Percentiles rank a stretch among this genome's conserved stretches.
Conservation (phyloP, 2,797 vertebrate genomes). For the Oreortyx pictus region DNA sequence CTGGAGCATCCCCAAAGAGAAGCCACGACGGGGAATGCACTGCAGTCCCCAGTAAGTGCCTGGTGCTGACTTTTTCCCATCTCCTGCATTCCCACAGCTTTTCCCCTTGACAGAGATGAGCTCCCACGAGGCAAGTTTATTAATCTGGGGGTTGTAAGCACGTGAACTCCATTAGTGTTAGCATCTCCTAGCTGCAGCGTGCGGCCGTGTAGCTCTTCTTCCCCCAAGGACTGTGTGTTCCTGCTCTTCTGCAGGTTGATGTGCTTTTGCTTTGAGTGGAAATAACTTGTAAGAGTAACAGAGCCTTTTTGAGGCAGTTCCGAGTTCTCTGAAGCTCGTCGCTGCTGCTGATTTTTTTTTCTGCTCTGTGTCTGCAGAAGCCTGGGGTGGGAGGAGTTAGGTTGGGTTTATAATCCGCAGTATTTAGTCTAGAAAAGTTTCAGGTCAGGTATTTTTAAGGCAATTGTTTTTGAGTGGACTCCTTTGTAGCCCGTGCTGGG, state of each 20-base stretch:
- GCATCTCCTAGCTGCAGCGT: fast-evolving
- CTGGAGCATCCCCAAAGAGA: constrained; percentile 92
- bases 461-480: background rate
- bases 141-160: background rate
- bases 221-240: background rate
- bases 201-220: fast-evolving
- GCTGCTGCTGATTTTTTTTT: background rate
- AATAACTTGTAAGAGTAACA: background rate
- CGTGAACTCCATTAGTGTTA: fast-evolving
- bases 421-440: background rate
- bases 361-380: background rate
- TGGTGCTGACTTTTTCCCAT: background rate
- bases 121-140: background rate
- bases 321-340: background rate
- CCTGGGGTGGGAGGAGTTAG: background rate
- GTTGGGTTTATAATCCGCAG: background rate
- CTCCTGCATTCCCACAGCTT: background rate
- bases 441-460: constrained; percentile 15
- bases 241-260: background rate
- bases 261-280: background rate
- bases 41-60: constrained; percentile 83
- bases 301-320: background rate
- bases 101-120: no score
- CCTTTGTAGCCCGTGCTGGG: background rate
- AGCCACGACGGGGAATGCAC: constrained; percentile 90